Base-by-base conservation (phyloP, 2,113 vertebrate species). In the Raphicerus campestris region DNA sequence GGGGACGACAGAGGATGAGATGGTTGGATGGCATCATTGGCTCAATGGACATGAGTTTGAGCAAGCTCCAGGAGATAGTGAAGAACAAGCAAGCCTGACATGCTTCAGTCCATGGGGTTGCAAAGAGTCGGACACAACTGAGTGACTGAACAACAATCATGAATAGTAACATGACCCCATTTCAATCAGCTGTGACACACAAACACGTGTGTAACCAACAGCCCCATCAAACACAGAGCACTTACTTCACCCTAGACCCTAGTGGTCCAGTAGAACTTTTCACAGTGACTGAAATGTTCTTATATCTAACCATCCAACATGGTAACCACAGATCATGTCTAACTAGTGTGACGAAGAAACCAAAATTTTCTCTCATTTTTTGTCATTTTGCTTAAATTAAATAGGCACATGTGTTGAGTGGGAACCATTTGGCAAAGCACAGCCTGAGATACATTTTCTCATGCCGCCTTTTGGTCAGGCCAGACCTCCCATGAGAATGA, bases 401-500 rank as follows among this genome's bases (percentile, higher is more conserved):
- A 66, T 22, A 47, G 93, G 28, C 2, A 1, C 17, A 5, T 32
- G 30, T 6, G 13, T 45, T 11, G 1, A 32, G 30, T 73, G 51
- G 56, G 39, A 22, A 5, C 26, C 7, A 4, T 61, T 45, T 55
- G n/a, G 15, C 58, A 70, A 60, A 86, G 91, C 16, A 10, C 30
- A 70, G 58, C 28, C 73, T 56, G 32, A 56, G 58, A 51, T 24
- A 39, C 3, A 3, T 28, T 55, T 32, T 66, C 32, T 75, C 9
- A 2, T 51, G 58, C 30, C 0, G 4, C 30, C 45, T 81, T 66
- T 16, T 0, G 0, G 28, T n/a, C 2, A 28, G 5, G 19, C 32
- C 3, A 4, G 4, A 53, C 22, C 11, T 60, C 30, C 39, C 32
- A 6, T 8, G 8, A 30, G 75, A 35, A 30, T 56, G 56, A 78